Percentiles rank a stretch among this genome's conserved stretches.
phyloP scores from a whole-genome alignment of 2,888 invertebrate genomes.

The Anthophora plumipes region DNA sequence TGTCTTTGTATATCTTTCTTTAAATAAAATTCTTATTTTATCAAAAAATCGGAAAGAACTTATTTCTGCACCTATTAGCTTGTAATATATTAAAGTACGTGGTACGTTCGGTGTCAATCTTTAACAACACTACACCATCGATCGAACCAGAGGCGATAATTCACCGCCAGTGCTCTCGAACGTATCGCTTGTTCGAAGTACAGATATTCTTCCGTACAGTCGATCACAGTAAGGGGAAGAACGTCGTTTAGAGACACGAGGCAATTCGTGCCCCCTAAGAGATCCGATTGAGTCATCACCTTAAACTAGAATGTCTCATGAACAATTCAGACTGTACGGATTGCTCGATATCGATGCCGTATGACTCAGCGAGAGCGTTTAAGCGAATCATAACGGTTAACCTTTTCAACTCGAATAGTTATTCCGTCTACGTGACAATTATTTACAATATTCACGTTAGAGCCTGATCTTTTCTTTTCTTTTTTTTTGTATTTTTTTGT shows the following conservation, averaged over 20 bases:
- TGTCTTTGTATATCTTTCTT: too few relatives aligned
- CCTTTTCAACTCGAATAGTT: constrained; percentile 38
- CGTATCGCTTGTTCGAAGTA: too few relatives aligned
- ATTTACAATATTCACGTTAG: constrained; percentile 16
- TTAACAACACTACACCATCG: too few relatives aligned
- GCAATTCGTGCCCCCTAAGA: not conserved
- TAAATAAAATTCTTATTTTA: too few relatives aligned
- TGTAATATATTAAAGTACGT: too few relatives aligned
- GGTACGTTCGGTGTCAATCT: too few relatives aligned
- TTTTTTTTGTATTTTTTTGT: too few relatives aligned
- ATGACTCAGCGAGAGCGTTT: constrained; percentile 37
- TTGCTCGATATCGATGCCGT: not conserved
- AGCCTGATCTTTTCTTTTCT: too few relatives aligned
- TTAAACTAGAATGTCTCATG: constrained; percentile 16
- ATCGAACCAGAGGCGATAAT: too few relatives aligned
- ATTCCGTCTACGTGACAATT: constrained; percentile 40
- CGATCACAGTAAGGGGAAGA: not conserved
- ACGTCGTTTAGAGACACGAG: not conserved
- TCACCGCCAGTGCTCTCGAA: too few relatives aligned
- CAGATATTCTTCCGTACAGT: not conserved
- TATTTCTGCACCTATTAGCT: too few relatives aligned
- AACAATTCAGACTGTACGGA: not conserved
- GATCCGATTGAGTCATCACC: constrained; percentile 36
- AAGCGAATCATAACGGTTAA: constrained; percentile 38
- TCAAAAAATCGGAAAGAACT: too few relatives aligned